Conservation (phyloP, 2,888 invertebrate species). For the Spisula subtruncata region DNA sequence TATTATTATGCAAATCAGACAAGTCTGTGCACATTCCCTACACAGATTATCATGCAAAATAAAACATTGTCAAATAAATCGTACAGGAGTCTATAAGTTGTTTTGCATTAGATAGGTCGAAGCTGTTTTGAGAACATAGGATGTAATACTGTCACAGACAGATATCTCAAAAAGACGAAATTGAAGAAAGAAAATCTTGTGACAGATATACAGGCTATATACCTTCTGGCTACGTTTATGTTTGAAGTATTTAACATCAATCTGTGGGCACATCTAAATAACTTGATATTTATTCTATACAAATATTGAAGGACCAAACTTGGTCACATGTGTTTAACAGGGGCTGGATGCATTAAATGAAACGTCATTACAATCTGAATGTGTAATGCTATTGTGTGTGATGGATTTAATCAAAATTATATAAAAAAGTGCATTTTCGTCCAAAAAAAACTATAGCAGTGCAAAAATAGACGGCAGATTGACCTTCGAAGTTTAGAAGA, state of each 20-base stretch:
- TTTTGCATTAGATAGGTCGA: background rate
- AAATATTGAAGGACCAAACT: background rate
- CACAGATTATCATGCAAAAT: background rate
- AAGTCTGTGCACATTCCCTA: background rate
- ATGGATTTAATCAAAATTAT: background rate
- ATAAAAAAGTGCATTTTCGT: background rate
- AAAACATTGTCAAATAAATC: background rate
- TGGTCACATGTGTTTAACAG: background rate
- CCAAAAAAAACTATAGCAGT: background rate
- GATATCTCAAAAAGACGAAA: constrained; percentile 4
- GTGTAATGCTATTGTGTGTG: background rate
- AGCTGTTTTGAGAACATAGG: background rate
- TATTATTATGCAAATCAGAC: constrained; percentile 14
- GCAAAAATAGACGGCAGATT: background rate
- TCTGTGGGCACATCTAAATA: background rate
- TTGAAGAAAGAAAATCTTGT: background rate
- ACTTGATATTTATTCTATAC: background rate
- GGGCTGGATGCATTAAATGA: background rate
- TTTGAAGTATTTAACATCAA: constrained; percentile 6
- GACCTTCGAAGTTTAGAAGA: background rate
- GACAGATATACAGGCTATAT: background rate
- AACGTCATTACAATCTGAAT: background rate
- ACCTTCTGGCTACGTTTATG: background rate
- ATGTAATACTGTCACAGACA: background rate
- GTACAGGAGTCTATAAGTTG: background rate